Evolutionary conservation across 2,113 vertebrate species (phyloP), one percentile per base, ranked within the genome.

Genomic region (Paracanthobrama guichenoti): DNA sequence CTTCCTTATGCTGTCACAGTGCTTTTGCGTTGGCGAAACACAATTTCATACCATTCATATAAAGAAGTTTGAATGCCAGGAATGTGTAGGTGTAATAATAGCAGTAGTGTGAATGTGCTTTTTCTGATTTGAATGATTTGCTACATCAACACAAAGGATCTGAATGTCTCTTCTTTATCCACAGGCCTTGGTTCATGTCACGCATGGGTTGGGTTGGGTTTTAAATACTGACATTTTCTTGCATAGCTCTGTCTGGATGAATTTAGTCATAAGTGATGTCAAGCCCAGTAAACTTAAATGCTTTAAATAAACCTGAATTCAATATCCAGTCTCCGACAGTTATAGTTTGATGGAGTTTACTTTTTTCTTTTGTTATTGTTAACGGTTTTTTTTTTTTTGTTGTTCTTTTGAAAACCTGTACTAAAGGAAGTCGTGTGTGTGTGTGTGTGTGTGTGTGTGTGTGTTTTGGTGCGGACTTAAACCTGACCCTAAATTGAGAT

Each of bases 241-340:
- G 28, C 2, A 0, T 60, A 64, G 59, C 59, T 79, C 24, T 62
- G 59, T 57, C 48, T 82, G 46, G 20, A 71, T 66, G 42, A 13
- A 57, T 53, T 82, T 55, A 69, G 7, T 50, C 6, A 35, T 46
- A 71, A 24, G 18, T 26, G 20, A 48, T 81, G 66, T 82, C 66
- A 57, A 57, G 6, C 31, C 66, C 48, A 71, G 46, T 82, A 71
- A 55, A 55, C 13, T n/a, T 67, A 50, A n/a, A 48, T 71, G 79
- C 64, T 69, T 81, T 53, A 71, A 82, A 82, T 82, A 82, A 82
- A 82, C 31, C 11, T n/a, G 46, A 71, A 71, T 82, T 72, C 46
- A 42, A 42, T n/a, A 71, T 24, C 22, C n/a, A 18, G 64, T 18
- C 64, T 69, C 64, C 35, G 28, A 55, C 7, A 24, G 57, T 62